These are phyloP conservation scores for Pogonomyrmex californicus DNA, from an alignment of 1,140 invertebrate species.

Conservation along the genomic window DNA sequence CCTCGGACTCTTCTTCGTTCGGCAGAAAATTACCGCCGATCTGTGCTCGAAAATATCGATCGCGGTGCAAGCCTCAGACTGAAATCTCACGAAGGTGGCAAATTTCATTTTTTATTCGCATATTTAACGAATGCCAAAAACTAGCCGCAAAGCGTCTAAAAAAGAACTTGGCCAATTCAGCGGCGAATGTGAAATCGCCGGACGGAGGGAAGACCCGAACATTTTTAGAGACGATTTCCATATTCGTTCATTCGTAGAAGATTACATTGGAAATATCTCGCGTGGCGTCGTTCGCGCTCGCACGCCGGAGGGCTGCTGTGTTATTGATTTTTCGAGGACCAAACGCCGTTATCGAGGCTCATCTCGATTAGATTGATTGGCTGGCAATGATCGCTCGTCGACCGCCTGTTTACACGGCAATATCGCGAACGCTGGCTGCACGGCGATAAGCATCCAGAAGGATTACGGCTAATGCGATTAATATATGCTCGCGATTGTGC, in stretches of 20 bases:
- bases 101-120: background rate
- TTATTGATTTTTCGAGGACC: slow-evolving; percentile 65
- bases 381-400: slow-evolving; percentile 60
- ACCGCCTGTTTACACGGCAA: slow-evolving; percentile 56
- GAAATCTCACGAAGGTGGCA: background rate
- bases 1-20: too few species aligned
- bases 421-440: background rate
- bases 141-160: background rate
- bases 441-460: slow-evolving; percentile 34
- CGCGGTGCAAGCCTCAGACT: too few species aligned
- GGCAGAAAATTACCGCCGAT: background rate
- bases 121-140: background rate
- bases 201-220: background rate
- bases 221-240: slow-evolving; percentile 1
- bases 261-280: slow-evolving; percentile 17
- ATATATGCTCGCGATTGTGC: slow-evolving; percentile 37
- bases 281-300: slow-evolving; percentile 10
- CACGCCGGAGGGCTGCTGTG: slow-evolving; percentile 15
- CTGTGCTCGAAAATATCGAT: background rate
- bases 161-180: background rate
- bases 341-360: slow-evolving; percentile 33
- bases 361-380: slow-evolving; percentile 74
- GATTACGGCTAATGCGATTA: slow-evolving; percentile 65
- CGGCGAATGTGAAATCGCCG: background rate
- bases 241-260: background rate